Conservation (phyloP, 2,888 invertebrate species). For the Ptychoptera albimana region DNA sequence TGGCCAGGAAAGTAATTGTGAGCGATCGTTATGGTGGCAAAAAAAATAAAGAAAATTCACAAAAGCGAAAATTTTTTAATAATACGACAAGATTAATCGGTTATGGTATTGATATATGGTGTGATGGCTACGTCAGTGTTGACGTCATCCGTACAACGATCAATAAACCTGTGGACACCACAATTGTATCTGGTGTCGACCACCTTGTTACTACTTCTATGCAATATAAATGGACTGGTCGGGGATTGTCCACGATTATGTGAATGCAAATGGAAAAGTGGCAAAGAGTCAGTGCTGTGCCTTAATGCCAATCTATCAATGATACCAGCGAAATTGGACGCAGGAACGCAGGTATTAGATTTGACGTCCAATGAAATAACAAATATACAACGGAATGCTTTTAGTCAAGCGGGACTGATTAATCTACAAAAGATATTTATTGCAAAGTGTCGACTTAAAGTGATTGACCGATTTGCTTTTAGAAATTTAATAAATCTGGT, state of each 20-base stretch:
- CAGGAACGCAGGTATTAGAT: conserved; percentile 65
- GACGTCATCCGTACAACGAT: no score
- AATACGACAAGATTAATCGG: no score
- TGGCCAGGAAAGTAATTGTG: no score
- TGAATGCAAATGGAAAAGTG: conserved; percentile 80
- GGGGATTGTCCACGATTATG: conserved; percentile 60
- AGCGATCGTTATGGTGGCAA: no score
- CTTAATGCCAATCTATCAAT: conserved; percentile 55
- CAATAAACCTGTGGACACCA: no score
- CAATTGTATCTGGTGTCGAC: no score
- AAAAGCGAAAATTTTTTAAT: no score
- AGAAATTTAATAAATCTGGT: conserved; percentile 63
- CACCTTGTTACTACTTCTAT: no score
- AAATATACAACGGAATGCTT: conserved; percentile 52
- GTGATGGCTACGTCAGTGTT: no score
- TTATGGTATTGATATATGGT: no score
- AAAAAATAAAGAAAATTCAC: no score
- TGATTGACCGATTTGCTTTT: conserved; percentile 57
- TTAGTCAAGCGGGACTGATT: conserved; percentile 54
- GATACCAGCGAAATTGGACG: conserved; percentile 57
- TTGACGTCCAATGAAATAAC: conserved; percentile 56
- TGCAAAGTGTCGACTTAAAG: conserved; percentile 49
- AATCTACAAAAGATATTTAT: conserved; percentile 69
- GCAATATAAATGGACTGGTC: conserved; percentile 23
- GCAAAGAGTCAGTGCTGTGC: conserved; percentile 72